A percentile compares a stretch with the other conserved stretches of the same genome.
Conservation (phyloP, 2,888 invertebrate species). For the Gastracanthus pulcherrimus region DNA sequence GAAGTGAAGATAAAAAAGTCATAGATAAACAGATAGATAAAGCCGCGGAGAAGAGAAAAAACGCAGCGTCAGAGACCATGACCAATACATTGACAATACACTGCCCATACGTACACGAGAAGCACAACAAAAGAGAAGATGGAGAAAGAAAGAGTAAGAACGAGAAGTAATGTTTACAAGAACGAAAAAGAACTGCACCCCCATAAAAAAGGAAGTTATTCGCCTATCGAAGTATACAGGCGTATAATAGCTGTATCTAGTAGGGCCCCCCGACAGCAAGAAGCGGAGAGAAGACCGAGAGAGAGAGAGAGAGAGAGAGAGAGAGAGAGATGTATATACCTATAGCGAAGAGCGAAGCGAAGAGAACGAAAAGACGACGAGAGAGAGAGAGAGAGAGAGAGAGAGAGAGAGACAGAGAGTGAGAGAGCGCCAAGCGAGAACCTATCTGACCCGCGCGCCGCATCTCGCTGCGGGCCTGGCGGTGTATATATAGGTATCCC, state of each 20-base stretch:
- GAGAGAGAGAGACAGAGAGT: too few relatives aligned
- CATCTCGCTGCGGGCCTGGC: constrained; percentile 7
- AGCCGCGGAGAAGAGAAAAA: constrained; percentile 33
- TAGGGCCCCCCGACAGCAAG: background rate
- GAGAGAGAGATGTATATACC: too few relatives aligned
- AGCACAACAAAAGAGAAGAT: background rate
- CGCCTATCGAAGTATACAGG: constrained; percentile 43
- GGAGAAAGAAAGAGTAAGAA: background rate
- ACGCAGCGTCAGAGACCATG: too few relatives aligned
- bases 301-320: background rate
- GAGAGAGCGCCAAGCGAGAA: too few relatives aligned
- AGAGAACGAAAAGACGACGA: constrained; percentile 31
- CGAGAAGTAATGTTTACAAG: too few relatives aligned
- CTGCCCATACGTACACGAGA: constrained; percentile 26
- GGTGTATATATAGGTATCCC: too few relatives aligned
- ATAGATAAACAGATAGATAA: constrained; percentile 60
- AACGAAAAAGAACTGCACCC: too few relatives aligned
- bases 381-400: constrained; percentile 54
- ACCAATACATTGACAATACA: too few relatives aligned
- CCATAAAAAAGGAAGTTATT: constrained; percentile 43
- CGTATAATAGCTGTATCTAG: constrained; percentile 47
- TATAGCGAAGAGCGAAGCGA: constrained; percentile 39
- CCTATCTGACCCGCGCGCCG: constrained; percentile 46
- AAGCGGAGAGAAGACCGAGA: background rate
- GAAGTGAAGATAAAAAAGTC: constrained; percentile 46